Evolutionary conservation across 1,140 invertebrate species (phyloP), one percentile per base, ranked within the genome.

Genomic region (Aphelenchoides avenae): DNA sequence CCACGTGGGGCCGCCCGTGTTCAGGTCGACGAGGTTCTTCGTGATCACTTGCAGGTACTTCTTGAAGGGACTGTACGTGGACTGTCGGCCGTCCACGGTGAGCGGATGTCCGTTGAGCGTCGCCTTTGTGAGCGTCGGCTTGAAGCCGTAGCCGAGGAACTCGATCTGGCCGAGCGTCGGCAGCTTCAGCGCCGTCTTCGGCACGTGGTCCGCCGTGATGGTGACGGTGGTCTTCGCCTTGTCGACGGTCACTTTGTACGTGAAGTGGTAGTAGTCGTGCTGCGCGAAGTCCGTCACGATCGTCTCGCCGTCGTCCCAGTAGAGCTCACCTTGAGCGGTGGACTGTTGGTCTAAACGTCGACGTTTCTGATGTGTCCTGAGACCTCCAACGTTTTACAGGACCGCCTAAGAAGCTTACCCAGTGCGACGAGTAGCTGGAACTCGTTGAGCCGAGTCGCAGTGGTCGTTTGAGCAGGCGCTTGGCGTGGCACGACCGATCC

Each of bases 241-340:
- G 27, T 11, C 51, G 4, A 46, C 29, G 11, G 15, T 40, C 24
- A 41, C 24, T 26, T 26, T 43, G 18, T 49, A 64, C 26, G 27
- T 29, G 31, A 66, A 65, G 13, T 57, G 52, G 30, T 46, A 52
- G 41, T 57, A 64, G 15, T 48, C 27, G 26, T 64, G 48, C 6
- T 6, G 13, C 27, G 27, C 44, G 24, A 43, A 50, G 18, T 57
- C 26, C 29, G 34, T 26, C 6, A 56, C 40, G 18, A 53, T 47
- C n/a, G 50, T 26, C 39, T 64, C 61, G 3, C 61, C 61, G 29
- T 64, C 61, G 22, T 64, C 61, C 61, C 61, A 64, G 33, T 43
- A 65, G 5, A 64, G 34, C 30, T 64, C 44, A 11, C 61, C 61
- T n/a, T 37, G 20, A 6, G 59, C 59, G 5, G 26, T n/a, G n/a